Percentiles rank a stretch among this genome's conserved stretches.
These are phyloP conservation scores for Shinisaurus crocodilurus DNA, from an alignment of 2,113 vertebrate genomes.

Conservation along the genomic window DNA sequence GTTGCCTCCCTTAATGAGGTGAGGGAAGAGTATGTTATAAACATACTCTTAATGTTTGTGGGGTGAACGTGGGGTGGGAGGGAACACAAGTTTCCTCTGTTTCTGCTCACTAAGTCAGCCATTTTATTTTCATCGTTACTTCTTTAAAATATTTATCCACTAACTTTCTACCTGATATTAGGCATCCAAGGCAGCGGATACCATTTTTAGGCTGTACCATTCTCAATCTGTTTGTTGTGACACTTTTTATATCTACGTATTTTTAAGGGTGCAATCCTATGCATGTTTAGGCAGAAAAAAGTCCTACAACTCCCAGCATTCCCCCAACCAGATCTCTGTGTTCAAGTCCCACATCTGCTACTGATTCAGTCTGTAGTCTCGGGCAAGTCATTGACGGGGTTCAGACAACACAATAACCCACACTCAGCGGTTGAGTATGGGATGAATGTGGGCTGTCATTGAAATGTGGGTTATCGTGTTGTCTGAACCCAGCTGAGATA, in stretches of 20 bases:
- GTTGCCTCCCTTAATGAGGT: neutral
- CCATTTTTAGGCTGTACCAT: no score
- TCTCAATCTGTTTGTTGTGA: no score
- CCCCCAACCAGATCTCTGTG: neutral
- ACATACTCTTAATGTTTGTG: no score
- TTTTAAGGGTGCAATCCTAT: no score
- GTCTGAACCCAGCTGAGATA: no score
- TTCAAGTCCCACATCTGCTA: neutral
- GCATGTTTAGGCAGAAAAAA: no score
- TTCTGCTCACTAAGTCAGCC: neutral
- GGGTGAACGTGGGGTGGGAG: neutral
- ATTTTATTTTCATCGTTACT: neutral
- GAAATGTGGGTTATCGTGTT: no score
- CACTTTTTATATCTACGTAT: no score
- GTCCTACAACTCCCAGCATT: no score
- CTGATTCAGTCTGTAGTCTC: neutral
- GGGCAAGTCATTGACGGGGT: neutral
- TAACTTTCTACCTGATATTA: neutral
- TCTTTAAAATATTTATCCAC: neutral
- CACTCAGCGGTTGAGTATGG: no score
- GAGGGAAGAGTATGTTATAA: neutral
- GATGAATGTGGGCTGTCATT: no score
- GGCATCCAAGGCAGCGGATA: neutral
- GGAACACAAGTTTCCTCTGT: neutral
- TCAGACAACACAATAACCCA: no score